Conservation (phyloP, 53 echinoderm and acorn worm genomes). For the Luidia sarsii region DNA sequence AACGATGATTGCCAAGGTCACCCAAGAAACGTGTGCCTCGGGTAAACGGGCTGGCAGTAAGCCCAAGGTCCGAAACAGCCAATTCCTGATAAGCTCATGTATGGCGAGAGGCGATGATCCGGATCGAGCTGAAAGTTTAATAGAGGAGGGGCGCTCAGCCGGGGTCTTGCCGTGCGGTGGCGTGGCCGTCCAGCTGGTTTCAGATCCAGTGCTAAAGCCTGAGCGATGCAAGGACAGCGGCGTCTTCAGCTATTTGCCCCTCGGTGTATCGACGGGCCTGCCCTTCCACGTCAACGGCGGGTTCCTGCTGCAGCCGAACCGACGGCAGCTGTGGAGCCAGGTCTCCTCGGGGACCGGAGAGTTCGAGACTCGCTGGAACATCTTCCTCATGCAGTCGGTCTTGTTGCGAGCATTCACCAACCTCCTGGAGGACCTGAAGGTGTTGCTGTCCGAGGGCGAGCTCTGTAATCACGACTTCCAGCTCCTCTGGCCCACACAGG, state of each 20-base stretch:
- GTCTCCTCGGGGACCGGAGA: constrained; percentile 27
- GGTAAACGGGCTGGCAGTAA: not conserved
- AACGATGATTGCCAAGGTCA: constrained; percentile 37
- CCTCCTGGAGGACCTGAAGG: constrained; percentile 39
- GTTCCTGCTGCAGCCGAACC: constrained; percentile 70
- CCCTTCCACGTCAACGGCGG: constrained; percentile 87
- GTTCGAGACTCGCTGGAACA: constrained; percentile 61
- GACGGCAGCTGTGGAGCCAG: constrained; percentile 56
- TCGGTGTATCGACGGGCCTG: constrained; percentile 60
- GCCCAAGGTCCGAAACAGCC: not conserved
- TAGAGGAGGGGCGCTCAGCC: constrained; percentile 48
- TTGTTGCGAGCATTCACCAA: constrained; percentile 45
- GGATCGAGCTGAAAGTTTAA: constrained; percentile 17
- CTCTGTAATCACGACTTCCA: no score
- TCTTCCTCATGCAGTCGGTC: constrained; percentile 56
- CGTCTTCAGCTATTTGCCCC: constrained; percentile 73
- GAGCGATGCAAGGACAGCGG: not conserved
- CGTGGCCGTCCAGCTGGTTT: constrained; percentile 48
- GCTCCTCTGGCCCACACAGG: constrained; percentile 50
- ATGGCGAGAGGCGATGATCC: constrained; percentile 4
- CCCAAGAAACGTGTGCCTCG: not conserved
- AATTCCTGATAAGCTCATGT: constrained; percentile 53
- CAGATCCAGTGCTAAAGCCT: not conserved
- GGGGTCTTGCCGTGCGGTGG: constrained; percentile 79
- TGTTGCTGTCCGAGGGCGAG: no score